phyloP scores from a whole-genome alignment of 2,797 vertebrate genomes.

The Pangasius macronema region DNA sequence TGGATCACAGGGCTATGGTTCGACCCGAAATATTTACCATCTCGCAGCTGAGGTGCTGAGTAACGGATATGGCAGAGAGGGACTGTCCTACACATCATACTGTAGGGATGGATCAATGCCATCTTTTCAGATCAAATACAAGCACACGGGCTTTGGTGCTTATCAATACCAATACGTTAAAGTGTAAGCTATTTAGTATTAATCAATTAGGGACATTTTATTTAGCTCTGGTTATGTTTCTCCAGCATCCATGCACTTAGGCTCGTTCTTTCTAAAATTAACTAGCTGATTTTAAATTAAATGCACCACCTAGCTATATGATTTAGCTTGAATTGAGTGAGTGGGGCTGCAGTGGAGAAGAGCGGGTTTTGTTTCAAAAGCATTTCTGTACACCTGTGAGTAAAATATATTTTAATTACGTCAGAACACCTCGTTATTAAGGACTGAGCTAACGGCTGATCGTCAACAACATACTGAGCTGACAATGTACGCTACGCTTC shows the following conservation, averaged over 20 bases:
- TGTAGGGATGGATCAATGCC: neutral
- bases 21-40: neutral
- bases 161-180: neutral
- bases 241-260: neutral
- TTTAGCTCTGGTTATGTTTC: neutral
- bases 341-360: neutral
- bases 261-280: neutral
- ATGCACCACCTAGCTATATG: neutral
- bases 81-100: neutral
- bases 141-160: neutral
- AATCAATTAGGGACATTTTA: neutral
- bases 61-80: neutral
- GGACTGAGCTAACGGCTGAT: neutral
- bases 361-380: neutral
- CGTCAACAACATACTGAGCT: neutral
- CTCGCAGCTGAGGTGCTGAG: conserved; percentile 11
- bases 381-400: no score
- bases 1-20: neutral
- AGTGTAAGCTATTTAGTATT: neutral
- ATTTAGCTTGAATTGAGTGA: neutral
- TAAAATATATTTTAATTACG: neutral
- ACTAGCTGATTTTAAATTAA: neutral
- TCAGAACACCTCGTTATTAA: neutral
- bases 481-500: neutral
- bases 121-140: neutral